A percentile compares a stretch with the other conserved stretches of the same genome.
These are phyloP conservation scores for Capreolus pygargus DNA, from an alignment of 2,113 vertebrate genomes.

Conservation along the genomic window DNA sequence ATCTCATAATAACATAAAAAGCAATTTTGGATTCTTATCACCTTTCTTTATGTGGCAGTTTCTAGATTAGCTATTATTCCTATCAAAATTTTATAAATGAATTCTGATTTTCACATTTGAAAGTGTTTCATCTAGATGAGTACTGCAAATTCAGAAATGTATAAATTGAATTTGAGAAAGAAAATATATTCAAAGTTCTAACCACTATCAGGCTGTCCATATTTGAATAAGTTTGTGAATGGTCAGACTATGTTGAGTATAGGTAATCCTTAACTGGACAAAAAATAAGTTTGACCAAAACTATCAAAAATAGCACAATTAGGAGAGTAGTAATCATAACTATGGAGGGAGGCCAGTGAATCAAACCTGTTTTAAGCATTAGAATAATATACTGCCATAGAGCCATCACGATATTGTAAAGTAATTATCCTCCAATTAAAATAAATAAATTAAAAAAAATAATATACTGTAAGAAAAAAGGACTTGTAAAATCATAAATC, in stretches of 20 bases:
- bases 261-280: background rate
- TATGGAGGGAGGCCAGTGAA: background rate
- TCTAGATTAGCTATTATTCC: background rate
- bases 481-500: background rate
- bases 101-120: background rate
- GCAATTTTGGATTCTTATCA: background rate
- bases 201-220: background rate
- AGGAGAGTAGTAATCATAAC: background rate
- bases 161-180: background rate
- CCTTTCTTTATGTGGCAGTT: background rate
- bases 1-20: background rate
- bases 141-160: background rate
- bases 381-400: background rate
- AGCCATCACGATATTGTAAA: background rate
- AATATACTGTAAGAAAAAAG: background rate
- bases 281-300: background rate
- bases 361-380: background rate
- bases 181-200: background rate
- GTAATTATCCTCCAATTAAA: background rate
- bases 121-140: background rate
- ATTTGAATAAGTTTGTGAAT: background rate
- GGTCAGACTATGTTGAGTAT: background rate
- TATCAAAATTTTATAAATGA: background rate
- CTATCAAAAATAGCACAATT: background rate
- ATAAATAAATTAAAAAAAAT: background rate